phyloP scores from a whole-genome alignment of 2,113 vertebrate genomes.

The Thunnus maccoyii region DNA sequence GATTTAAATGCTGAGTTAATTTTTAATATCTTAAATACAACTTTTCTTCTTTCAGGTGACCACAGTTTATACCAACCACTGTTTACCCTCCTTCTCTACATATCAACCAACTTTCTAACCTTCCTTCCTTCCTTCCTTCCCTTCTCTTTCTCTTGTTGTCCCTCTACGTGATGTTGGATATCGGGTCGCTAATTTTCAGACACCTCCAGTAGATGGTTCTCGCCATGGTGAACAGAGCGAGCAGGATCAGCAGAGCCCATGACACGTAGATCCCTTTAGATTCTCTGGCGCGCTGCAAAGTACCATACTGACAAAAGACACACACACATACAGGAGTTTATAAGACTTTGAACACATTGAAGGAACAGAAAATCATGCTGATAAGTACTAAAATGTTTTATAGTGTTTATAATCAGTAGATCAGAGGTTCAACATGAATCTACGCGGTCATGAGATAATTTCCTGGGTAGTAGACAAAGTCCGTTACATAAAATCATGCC shows the following conservation, averaged over 20 bases:
- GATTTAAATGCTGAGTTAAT: not conserved
- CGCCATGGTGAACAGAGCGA: constrained; percentile 62
- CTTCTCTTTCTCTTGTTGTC: too few relatives aligned
- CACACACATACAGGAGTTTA: not conserved
- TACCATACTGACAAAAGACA: constrained; percentile 68
- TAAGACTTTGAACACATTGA: too few relatives aligned
- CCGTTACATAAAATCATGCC: too few relatives aligned
- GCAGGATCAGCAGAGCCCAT: constrained; percentile 74
- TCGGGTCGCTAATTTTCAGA: constrained; percentile 81
- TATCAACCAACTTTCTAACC: not conserved
- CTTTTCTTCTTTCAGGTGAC: not conserved
- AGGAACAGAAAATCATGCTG: too few relatives aligned
- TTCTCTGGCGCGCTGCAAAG: constrained; percentile 54
- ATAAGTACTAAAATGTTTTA: too few relatives aligned
- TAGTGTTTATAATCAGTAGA: too few relatives aligned
- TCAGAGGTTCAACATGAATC: too few relatives aligned
- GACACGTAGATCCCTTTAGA: constrained; percentile 75
- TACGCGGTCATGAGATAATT: too few relatives aligned
- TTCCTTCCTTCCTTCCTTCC: not conserved
- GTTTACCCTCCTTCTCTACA: not conserved
- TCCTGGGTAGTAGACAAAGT: too few relatives aligned
- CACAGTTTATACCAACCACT: too few relatives aligned
- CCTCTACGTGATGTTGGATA: constrained; percentile 67
- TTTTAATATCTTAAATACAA: not conserved
- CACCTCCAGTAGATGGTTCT: constrained; percentile 81